A percentile compares a stretch with the other conserved stretches of the same genome.
phyloP scores from a whole-genome alignment of 2,888 invertebrate genomes.

The Stegophylla sp. region DNA sequence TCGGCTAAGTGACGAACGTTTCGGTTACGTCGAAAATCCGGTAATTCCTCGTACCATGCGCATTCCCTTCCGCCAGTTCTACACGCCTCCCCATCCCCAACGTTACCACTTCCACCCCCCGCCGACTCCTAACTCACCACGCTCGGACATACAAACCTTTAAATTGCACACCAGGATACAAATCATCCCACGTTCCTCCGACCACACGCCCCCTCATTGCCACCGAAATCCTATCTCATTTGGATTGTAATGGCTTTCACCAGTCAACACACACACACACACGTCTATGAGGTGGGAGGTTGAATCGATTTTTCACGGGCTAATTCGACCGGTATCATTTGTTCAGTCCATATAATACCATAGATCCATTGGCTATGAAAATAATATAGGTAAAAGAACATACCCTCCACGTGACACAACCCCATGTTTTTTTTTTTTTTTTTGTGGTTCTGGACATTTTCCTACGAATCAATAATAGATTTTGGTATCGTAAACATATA shows the following conservation, averaged over 20 bases:
- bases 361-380: no score
- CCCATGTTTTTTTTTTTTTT: no score
- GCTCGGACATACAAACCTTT: neutral
- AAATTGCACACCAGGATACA: slow-evolving; percentile 30
- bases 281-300: no score
- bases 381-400: neutral
- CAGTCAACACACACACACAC: neutral
- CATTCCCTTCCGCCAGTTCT: no score
- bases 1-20: slow-evolving; percentile 20
- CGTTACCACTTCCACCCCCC: no score
- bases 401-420: no score
- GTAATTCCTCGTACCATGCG: neutral
- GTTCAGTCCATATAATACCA: no score
- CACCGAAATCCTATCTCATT: slow-evolving; percentile 6
- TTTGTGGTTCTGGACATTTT: no score
- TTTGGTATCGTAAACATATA: no score
- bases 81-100: no score
- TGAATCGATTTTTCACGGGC: slow-evolving; percentile 18
- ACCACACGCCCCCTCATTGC: neutral
- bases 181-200: neutral
- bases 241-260: slow-evolving; percentile 17
- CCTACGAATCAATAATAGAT: no score
- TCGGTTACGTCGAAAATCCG: slow-evolving; percentile 33
- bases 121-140: neutral
- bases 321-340: slow-evolving; percentile 14